Evolutionary conservation across 2,888 invertebrate species (phyloP), one percentile per base, ranked within the genome.

Genomic region (Orthosia gothica): DNA sequence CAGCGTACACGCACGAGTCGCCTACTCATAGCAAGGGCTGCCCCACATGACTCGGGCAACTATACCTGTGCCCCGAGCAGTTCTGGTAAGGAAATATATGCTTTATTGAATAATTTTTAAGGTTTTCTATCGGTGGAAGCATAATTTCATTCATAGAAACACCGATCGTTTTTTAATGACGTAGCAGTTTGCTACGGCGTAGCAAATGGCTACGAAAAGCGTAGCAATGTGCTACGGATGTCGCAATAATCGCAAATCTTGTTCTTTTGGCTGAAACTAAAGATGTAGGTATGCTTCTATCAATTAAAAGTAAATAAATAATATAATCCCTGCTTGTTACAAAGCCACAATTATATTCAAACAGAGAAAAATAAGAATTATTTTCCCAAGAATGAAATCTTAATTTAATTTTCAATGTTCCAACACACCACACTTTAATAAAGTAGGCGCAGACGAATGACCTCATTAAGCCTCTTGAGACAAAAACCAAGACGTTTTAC

Each of bases 31-130:
- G 98, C 98, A 74, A 98, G 98, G 87, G 99, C 99, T 73, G 97
- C 98, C 83, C 97, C 98, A 73, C 97, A 98, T 76, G 98, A 99
- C 97, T 98, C 98, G 68, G 99, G 99, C 89, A 99, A 99, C 97
- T 99, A 99, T 94, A 99, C 99, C 62, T 99, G 99, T 94, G 98
- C 98, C 87, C 99, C 99, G 74, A 98, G 98, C 92, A 98, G 98
- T 93, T 98, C 98, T 88, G 97, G 97, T 97, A 86, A 89, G 86
- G 5, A 70, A 57, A 54, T 7, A 40, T 16, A 18, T 45, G 11
- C 15, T 40, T 57, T 52, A 20, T 16, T 23, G 12, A 13, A 9
- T 5, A 20, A 9, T 26, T 26, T 0, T 58, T 40, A 32, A 47
- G 20, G 20, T 23, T 59, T 45, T n/a, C 1, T 9, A 13, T 49